phyloP scores from a whole-genome alignment of 1,140 invertebrate species.

The Aporrectodea caliginosa region DNA sequence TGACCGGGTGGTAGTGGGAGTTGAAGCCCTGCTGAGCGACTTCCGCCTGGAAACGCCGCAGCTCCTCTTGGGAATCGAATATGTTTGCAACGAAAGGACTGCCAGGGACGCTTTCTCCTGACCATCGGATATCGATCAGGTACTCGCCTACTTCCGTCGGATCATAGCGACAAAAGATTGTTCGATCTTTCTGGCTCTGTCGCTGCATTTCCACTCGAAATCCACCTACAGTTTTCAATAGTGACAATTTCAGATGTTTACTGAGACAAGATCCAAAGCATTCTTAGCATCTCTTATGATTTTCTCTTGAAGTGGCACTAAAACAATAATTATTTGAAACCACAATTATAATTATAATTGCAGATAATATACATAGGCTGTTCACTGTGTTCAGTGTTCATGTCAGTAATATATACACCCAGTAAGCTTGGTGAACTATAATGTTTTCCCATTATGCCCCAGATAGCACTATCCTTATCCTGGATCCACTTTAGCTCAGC shows the following conservation, averaged over 20 bases:
- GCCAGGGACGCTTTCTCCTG: slow-evolving; percentile 82
- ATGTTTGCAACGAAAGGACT: slow-evolving; percentile 72
- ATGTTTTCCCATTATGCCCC: no score
- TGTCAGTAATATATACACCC: no score
- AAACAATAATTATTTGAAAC: no score
- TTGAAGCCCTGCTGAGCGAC: background rate
- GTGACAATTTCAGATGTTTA: slow-evolving; percentile 7
- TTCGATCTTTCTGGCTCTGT: slow-evolving; percentile 96
- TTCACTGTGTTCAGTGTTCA: no score
- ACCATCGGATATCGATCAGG: slow-evolving; percentile 96
- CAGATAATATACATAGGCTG: no score
- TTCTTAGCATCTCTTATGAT: no score
- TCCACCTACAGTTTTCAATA: slow-evolving; percentile 72
- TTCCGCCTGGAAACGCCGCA: background rate
- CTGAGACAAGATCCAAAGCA: background rate
- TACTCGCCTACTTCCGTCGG: slow-evolving; percentile 99
- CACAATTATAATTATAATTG: no score
- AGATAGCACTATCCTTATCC: no score
- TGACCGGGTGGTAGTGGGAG: no score
- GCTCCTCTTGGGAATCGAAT: background rate
- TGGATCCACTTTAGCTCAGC: no score
- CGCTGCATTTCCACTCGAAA: slow-evolving; percentile 99
- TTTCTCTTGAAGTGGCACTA: no score
- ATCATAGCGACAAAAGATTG: slow-evolving; percentile 93
- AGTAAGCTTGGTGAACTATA: no score